Conservation (phyloP, 2,113 vertebrate species). For the Macrotis lagotis region DNA sequence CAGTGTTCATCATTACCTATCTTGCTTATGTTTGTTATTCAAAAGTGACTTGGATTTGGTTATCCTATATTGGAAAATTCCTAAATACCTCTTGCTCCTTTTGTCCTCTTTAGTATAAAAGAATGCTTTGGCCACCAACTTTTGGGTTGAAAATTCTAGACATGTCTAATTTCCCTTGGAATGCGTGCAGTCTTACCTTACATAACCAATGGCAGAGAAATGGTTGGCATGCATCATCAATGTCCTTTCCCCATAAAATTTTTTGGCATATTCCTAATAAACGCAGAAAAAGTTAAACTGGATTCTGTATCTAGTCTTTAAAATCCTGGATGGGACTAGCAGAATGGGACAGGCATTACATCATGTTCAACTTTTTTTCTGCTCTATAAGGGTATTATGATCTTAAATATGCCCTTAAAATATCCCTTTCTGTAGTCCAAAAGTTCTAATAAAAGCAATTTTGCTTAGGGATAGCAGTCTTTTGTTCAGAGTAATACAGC, state of each 20-base stretch:
- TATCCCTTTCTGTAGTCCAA: conserved; percentile 64
- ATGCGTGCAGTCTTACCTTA: neutral
- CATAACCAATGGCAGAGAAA: neutral
- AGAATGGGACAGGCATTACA: neutral
- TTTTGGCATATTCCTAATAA: neutral
- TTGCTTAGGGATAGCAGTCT: conserved; percentile 57
- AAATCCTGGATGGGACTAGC: neutral
- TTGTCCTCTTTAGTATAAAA: neutral
- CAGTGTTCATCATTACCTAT: neutral
- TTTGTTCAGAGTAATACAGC: conserved; percentile 78
- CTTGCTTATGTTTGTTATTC: neutral
- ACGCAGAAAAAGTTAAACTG: neutral
- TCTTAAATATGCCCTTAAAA: conserved; percentile 53
- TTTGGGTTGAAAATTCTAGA: neutral
- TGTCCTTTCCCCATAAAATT: neutral
- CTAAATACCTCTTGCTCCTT: neutral
- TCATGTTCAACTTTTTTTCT: neutral
- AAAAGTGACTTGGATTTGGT: neutral
- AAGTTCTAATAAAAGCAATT: conserved; percentile 61
- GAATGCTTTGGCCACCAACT: neutral
- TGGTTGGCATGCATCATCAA: neutral
- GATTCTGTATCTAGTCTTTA: neutral
- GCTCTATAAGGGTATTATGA: conserved; percentile 39
- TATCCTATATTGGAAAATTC: neutral
- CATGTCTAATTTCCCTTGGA: neutral